phyloP scores from a whole-genome alignment of 2,888 invertebrate species.

The Rhopalosiphum nymphaeae region DNA sequence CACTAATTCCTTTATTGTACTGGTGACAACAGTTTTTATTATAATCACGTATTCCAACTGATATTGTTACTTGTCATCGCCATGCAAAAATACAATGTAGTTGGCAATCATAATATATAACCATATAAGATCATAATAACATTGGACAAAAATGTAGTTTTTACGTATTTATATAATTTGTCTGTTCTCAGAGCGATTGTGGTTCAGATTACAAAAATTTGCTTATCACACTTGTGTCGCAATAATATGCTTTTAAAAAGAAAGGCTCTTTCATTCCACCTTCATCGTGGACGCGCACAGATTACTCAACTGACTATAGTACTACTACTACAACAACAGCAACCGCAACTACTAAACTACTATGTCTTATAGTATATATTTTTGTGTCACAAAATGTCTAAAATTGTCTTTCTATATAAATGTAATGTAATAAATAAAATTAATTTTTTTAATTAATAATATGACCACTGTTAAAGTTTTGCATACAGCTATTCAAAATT shows the following conservation, averaged over 20 bases:
- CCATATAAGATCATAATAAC: not conserved
- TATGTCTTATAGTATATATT: not conserved
- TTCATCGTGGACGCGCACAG: not conserved
- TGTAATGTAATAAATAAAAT: not conserved
- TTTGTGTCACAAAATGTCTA: not conserved
- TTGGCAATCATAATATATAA: not conserved
- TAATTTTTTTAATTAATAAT: not conserved
- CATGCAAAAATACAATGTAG: not conserved
- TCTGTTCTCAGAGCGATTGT: constrained; percentile 62
- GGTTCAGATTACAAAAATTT: constrained; percentile 62
- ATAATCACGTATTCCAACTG: not conserved
- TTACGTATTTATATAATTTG: constrained; percentile 19
- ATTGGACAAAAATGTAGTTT: not conserved
- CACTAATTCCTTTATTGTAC: not conserved
- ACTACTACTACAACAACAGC: not conserved
- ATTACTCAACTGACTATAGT: constrained; percentile 17
- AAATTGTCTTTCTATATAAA: not conserved
- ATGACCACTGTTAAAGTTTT: not conserved
- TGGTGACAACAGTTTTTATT: not conserved
- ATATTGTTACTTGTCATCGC: not conserved
- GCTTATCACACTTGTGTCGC: constrained; percentile 56
- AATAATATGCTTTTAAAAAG: constrained; percentile 40
- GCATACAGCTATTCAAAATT: not conserved
- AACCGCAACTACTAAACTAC: not conserved
- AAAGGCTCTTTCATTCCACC: not conserved